Evolutionary conservation across 92 coral and sea anemone species (phyloP), one percentile per base, ranked within the genome.

Genomic region (Micromussa lordhowensis): DNA sequence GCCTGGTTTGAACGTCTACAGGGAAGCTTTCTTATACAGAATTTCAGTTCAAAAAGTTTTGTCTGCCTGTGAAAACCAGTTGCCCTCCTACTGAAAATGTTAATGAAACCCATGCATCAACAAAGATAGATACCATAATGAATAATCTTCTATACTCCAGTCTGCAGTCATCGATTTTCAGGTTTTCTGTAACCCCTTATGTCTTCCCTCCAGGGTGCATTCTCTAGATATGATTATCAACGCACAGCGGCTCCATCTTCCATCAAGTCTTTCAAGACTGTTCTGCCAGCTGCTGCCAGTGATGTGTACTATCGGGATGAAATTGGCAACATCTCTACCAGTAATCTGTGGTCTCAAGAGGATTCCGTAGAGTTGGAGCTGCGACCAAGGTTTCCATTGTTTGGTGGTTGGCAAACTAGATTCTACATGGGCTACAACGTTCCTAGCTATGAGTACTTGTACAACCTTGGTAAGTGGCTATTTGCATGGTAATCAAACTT

Each of bases 321-420:
- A 78, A 97, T 97, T 86, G 99, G 99, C 49, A 96, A 97, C 86
- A 97, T 97, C 75, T 97, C 99, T 28, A 97, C 99, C 61, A 97
- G 99, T 76, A 94, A 94, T 77, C 88, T 97, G 93, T 87, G 96
- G 70, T 81, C 95, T 31, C 94, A 96, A 87, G 96, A 97, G 3
- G 99, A 97, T 78, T 93, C 99, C 0, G 99, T 97, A 13, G 99
- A 97, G 86, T 82, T 97, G 71, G 98, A 96, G 68, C 91, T 97
- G 36, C 92, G 96, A 75, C 99, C 99, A 44, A 91, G 99, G 86
- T 97, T 97, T 58, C 99, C 99, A 22, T 66, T 97, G 92, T 97
- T 97, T 96, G 99, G 99, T 70, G 99, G 99, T 32, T 97, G 99
- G 99, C 99, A 97, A 78, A 97, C 99, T 6, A 96, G 98, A 36